Base-by-base conservation (phyloP, 1,140 invertebrate genomes). In the Ceratitis capitata region DNA sequence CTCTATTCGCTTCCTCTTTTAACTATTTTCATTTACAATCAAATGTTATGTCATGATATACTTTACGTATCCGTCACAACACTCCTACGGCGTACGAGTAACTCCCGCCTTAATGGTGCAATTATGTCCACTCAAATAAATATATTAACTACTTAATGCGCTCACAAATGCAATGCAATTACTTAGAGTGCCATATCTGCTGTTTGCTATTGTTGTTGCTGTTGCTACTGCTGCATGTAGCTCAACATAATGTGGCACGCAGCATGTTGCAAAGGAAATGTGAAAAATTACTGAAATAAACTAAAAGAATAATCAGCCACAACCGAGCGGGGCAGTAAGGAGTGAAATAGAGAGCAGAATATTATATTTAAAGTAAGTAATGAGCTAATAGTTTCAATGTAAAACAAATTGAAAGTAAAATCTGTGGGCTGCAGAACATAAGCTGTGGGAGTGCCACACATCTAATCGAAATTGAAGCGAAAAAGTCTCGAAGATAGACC, bases 171-270 rank as follows among this genome's bases (percentile, higher is more conserved):
- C 23, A 78, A 78, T 26, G 39, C 69, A 78, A 78, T 78, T 78
- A 78, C 69, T 10, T 78, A 78, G 69, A 78, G 69, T 78, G 69
- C 39, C 26, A n/a, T n/a, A n/a, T n/a, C n/a, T n/a, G n/a, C n/a
- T n/a, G n/a, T n/a, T n/a, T n/a, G n/a, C n/a, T n/a, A n/a, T n/a
- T n/a, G n/a, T n/a, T n/a, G n/a, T n/a, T n/a, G n/a, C n/a, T n/a
- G n/a, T n/a, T n/a, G n/a, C n/a, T n/a, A n/a, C n/a, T n/a, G n/a
- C n/a, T n/a, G n/a, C n/a, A 23, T 7, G 56, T 61, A 61, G 12
- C 51, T 12, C 16, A 35, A 69, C 29, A 78, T 45, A 78, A 78
- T 78, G 39, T 45, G 23, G 19, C 69, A 42, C 39, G 39, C 69
- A 78, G 69, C 35, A 26, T 45, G 69, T 45, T 47, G 19, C 69